Conservation (phyloP, 2,888 invertebrate species). For the Corbicula japonica region DNA sequence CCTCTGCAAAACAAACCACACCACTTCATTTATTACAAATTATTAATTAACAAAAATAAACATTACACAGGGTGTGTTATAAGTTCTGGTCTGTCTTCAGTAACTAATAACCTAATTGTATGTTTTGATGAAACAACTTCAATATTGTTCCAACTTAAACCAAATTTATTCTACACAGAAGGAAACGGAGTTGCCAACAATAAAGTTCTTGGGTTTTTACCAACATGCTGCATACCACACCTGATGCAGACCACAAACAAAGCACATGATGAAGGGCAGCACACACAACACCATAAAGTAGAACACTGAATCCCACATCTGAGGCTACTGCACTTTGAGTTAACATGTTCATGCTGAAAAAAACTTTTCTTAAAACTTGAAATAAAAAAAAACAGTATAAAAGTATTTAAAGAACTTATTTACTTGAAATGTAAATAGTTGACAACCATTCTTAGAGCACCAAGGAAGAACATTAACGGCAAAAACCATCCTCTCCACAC, state of each 20-base stretch:
- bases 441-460: constrained; percentile 84
- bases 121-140: no score
- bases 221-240: no score
- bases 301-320: neutral
- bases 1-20: constrained; percentile 78
- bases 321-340: neutral
- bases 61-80: no score
- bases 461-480: constrained; percentile 84
- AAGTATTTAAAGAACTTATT: constrained; percentile 45
- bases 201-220: no score
- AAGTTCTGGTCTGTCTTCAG: no score
- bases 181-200: no score
- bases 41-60: neutral
- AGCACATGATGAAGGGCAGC: no score
- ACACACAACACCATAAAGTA: neutral
- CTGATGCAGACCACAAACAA: no score
- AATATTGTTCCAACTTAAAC: no score
- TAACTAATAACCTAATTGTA: no score
- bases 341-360: neutral
- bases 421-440: constrained; percentile 85
- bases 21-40: no score
- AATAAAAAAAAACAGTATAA: neutral
- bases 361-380: neutral
- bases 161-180: no score
- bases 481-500: constrained; percentile 86